Evolutionary conservation across 1,140 invertebrate genomes (phyloP), one percentile per base, ranked within the genome.

Genomic region (Galleria mellonella): DNA sequence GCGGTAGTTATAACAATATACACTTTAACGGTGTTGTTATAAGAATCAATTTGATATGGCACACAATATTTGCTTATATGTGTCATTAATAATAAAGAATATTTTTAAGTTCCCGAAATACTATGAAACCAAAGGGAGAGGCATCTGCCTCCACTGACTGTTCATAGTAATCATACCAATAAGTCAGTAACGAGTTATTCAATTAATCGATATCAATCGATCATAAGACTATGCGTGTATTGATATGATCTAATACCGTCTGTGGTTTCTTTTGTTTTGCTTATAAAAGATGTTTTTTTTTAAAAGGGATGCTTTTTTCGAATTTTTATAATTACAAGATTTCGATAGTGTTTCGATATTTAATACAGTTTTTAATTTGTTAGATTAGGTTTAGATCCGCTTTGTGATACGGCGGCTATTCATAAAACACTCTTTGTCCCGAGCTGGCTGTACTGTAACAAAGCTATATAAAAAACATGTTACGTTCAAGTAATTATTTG

Each of bases 71-170:
- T 11, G 13, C 12, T 13, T 11, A n/a, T 14, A 44, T 51, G 23
- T 23, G 44, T 35, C 33, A 38, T 48, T 51, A 41, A 44, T 50
- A 55, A 57, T 61, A 61, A 60, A 53, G 50, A 45, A 51, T 37
- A 48, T 33, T 40, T 52, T 42, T 12, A 32, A 50, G 43, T 37
- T 43, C 51, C 48, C 37, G 46, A 62, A 50, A 53, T 17, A 38
- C 53, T 39, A 56, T 55, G 56, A 65, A 63, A 60, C 59, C 50
- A 53, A 55, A 59, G 35, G 51, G 38, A 52, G 43, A 40, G 39
- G 55, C 72, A 70, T 70, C 62, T 71, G 69, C 64, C 60, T 64
- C 65, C 63, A 68, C 69, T 60, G 49, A 72, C 65, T 42, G 72
- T 43, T 74, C 36, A 42, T 51, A 42, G 51, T 61, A 63, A 72